Base-by-base conservation (phyloP, 2,113 vertebrate species). In the Atractosteus spatula region DNA sequence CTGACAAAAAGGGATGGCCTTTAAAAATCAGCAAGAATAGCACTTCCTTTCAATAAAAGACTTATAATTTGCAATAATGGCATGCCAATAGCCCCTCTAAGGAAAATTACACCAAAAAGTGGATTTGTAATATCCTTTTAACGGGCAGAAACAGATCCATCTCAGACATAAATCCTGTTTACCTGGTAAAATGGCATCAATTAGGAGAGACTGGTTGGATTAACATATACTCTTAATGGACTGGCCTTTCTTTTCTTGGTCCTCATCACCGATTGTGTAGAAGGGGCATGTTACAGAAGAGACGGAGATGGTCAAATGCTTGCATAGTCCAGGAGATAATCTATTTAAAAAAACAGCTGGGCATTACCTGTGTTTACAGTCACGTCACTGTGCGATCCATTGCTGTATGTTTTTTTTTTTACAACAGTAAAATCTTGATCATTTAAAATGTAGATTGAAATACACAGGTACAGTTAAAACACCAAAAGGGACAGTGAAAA, bases 51-150 rank as follows among this genome's bases (percentile, higher is more conserved):
- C 90, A 73, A 82, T 78, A 86, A 89, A 88, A 89, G 93, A 84
- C 79, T 86, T 92, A 81, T 92, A 92, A 95, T 97, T 95, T 93
- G 92, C 93, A 95, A 94, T 97, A 97, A 96, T 93, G 89, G 90
- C 77, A 83, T 84, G 89, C 88, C 94, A 91, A 87, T 91, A 93
- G 91, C 83, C 89, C 88, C 89, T 76, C 69, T 73, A 83, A 87
- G 91, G 84, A 87, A 93, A 94, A 94, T 92, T 91, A 91, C 90
- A 84, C 85, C 77, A 81, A 92, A 90, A 92, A 82, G 85, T 85
- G 83, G 77, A 88, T 86, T 89, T 91, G 87, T 84, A 85, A 86
- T 88, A 84, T 83, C 88, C 89, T 91, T 89, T 91, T 84, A 89
- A 87, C 91, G 55, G 78, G 80, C 88, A 88, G 85, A 90, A 89